Percentiles rank a stretch among this genome's conserved stretches.
Conservation (phyloP, 2,888 invertebrate species). For the Synergus laeviventris region DNA sequence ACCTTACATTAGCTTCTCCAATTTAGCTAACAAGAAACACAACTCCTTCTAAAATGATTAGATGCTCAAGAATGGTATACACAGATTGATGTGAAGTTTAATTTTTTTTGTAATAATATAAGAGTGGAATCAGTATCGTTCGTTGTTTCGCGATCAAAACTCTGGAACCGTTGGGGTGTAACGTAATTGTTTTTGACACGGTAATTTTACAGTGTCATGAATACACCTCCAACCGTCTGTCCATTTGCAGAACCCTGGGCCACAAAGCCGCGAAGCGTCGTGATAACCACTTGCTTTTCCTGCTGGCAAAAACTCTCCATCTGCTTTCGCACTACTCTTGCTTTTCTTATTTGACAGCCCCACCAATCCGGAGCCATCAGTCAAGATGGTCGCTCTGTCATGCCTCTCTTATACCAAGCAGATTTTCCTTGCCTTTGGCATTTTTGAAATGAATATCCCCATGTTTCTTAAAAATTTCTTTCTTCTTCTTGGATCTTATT, state of each 20-base stretch:
- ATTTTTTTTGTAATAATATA: background rate
- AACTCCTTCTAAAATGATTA: too few species aligned
- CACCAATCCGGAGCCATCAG: conserved; percentile 60
- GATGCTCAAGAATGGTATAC: too few species aligned
- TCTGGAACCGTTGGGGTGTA: conserved; percentile 69
- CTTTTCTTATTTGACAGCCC: conserved; percentile 50
- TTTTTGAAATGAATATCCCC: background rate
- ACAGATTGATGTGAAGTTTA: conserved; percentile 5
- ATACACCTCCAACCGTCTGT: conserved; percentile 68
- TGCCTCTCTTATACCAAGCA: conserved; percentile 2
- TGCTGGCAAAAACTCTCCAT: conserved; percentile 42
- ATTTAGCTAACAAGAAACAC: background rate
- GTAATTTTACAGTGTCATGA: conserved; percentile 76
- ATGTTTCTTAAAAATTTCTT: background rate
- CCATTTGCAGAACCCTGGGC: conserved; percentile 48
- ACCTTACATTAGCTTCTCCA: background rate
- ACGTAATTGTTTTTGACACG: conserved; percentile 75
- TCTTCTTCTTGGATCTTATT: background rate
- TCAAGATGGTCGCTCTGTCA: conserved; percentile 57
- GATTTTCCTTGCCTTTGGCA: conserved; percentile 17
- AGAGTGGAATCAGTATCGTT: background rate
- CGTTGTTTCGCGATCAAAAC: conserved; percentile 41
- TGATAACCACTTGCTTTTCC: conserved; percentile 68
- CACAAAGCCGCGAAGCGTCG: conserved; percentile 55
- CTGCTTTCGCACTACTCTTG: conserved; percentile 16